Base-by-base conservation (phyloP, 2,888 invertebrate species). In the Calliphora vomitoria region DNA sequence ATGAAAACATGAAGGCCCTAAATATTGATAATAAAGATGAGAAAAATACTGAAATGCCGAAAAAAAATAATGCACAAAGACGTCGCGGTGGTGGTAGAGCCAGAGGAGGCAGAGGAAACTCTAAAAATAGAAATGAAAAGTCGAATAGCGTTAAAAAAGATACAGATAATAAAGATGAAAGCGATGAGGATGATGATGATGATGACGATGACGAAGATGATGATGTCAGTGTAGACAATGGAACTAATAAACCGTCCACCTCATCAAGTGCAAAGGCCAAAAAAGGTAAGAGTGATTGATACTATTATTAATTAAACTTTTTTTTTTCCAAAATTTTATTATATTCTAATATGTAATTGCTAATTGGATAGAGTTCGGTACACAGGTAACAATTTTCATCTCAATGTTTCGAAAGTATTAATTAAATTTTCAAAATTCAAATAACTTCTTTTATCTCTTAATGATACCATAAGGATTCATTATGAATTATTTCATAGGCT, bases 181-280 rank as follows among this genome's bases (percentile, higher is more conserved):
- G 31, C 25, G 8, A 44, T 0, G 44, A 20, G 0, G 25, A 25
- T 0, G 18, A 44, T 20, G 11, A 18, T 0, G 18, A 62, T 11
- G 20, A 38, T 35, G 25, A 76, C 0, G 64, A 74, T 10, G 58
- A 58, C 20, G 72, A 72, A 20, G 41, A 75, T 0, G 50, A 62
- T 62, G 25, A 50, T 35, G 18, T 8, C 8, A 8, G 35, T 25
- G 75, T 53, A 47, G 50, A 38, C 13, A 18, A 25, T 13, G 20
- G 50, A 35, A 11, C 0, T 15, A 50, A 50, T 76, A 64, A 60
- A 58, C 8, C 25, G 15, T 15, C 15, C 1, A 71, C 35, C 18
- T 53, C 71, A 1, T 1, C n/a, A 4, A 47, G 41, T 60, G 25
- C 58, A 8, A 60, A 25, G 6, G 25, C 5, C 31, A 60, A 25